A percentile compares a stretch with the other conserved stretches of the same genome.
These are phyloP conservation scores for Hippocampus mohnikei DNA, from an alignment of 2,113 vertebrate species.

Conservation along the genomic window DNA sequence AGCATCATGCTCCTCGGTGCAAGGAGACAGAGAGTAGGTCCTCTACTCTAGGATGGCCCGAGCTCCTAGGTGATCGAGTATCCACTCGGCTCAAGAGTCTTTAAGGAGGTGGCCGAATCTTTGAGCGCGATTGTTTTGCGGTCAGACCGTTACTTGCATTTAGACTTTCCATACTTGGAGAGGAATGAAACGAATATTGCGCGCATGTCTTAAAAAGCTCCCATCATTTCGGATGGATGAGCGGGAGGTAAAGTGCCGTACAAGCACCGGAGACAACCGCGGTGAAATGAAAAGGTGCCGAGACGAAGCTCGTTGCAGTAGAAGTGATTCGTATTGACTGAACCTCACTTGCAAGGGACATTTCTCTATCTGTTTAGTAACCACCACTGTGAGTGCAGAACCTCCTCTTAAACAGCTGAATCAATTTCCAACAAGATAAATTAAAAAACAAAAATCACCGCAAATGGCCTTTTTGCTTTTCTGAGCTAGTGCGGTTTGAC, in stretches of 20 bases:
- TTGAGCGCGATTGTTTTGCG: constrained; percentile 26
- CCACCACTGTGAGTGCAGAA: neutral
- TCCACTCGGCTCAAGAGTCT: constrained; percentile 51
- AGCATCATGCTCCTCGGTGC: constrained; percentile 13
- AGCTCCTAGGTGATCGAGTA: constrained; percentile 34
- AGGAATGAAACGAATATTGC: constrained; percentile 12
- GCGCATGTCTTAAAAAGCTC: neutral
- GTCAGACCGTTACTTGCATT: constrained; percentile 17
- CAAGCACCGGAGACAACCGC: neutral
- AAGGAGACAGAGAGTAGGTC: constrained; percentile 27
- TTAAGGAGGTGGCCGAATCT: constrained; percentile 26
- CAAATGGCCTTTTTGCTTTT: neutral
- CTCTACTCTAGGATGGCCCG: constrained; percentile 32
- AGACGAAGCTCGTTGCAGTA: constrained; percentile 1
- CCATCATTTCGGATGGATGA: neutral
- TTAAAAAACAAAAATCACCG: constrained; percentile 5
- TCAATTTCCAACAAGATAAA: neutral
- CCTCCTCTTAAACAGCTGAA: neutral
- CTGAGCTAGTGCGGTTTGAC: neutral
- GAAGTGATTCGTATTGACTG: constrained; percentile 17
- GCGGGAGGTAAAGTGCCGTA: neutral
- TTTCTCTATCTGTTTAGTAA: constrained; percentile 6
- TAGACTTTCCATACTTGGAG: constrained; percentile 12
- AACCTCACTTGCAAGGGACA: constrained; percentile 14
- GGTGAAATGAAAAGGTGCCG: neutral